phyloP scores from a whole-genome alignment of 1,140 invertebrate species.

The Heliconius himera region DNA sequence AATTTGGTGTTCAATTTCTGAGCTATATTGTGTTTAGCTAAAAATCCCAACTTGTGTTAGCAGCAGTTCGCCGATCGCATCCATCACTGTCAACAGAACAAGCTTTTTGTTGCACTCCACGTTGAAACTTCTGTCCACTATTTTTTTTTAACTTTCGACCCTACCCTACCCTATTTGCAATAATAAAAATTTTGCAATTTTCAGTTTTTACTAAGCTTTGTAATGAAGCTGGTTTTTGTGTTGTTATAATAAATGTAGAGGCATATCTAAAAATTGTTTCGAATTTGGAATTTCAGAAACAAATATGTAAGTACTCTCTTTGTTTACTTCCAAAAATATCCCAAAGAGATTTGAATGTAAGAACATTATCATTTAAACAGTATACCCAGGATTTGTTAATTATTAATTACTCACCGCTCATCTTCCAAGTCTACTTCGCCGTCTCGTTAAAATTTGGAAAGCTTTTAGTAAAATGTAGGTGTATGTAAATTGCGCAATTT shows the following conservation, averaged over 20 bases:
- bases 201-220: background rate
- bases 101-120: slow-evolving; percentile 68
- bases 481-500: slow-evolving; percentile 32
- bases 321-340: background rate
- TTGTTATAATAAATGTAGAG: background rate
- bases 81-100: slow-evolving; percentile 69
- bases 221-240: background rate
- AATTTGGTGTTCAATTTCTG: slow-evolving; percentile 28
- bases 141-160: slow-evolving; percentile 68
- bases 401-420: slow-evolving; percentile 32
- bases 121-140: slow-evolving; percentile 57
- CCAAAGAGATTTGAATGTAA: background rate
- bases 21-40: slow-evolving; percentile 34
- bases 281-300: background rate
- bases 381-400: slow-evolving; percentile 25
- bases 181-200: background rate
- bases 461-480: slow-evolving; percentile 33
- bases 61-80: slow-evolving; percentile 51
- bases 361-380: slow-evolving; percentile 30
- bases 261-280: background rate
- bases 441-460: slow-evolving; percentile 28
- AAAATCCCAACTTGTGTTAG: slow-evolving; percentile 46
- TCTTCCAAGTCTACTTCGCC: slow-evolving; percentile 23
- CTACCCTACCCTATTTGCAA: slow-evolving; percentile 27
- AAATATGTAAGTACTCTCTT: background rate